Percentiles rank a stretch among this genome's conserved stretches.
These are phyloP conservation scores for Grammomys dolichurus DNA, from an alignment of 2,113 vertebrate genomes.

Conservation along the genomic window DNA sequence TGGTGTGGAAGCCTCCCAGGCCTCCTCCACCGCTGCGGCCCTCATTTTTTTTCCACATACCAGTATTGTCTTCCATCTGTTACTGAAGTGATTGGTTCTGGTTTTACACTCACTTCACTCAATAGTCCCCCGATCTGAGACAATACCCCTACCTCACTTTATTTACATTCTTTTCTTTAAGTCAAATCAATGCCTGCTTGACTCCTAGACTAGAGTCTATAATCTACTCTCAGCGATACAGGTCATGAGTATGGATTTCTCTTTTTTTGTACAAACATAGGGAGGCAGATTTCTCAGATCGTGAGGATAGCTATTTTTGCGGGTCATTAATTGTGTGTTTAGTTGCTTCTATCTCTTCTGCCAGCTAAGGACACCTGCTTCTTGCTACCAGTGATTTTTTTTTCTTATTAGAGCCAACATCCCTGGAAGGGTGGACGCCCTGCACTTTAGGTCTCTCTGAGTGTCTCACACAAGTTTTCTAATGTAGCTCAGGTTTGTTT, in stretches of 20 bases:
- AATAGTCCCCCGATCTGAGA: neutral
- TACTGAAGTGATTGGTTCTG: neutral
- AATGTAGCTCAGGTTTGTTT: neutral
- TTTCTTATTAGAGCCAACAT: neutral
- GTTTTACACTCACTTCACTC: neutral
- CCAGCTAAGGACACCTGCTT: neutral
- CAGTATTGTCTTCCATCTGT: neutral
- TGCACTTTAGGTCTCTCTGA: neutral
- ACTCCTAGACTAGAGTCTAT: neutral
- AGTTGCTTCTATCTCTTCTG: neutral
- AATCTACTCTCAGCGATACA: neutral
- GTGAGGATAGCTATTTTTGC: neutral
- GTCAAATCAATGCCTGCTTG: neutral
- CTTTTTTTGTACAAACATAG: neutral
- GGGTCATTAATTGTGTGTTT: neutral
- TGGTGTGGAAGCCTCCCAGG: too few relatives aligned
- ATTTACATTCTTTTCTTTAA: neutral
- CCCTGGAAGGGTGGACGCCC: neutral
- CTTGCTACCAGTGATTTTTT: neutral
- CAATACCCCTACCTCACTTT: neutral
- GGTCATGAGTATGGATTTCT: neutral
- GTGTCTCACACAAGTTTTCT: neutral
- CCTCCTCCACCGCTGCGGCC: too few relatives aligned
- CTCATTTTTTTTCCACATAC: too few relatives aligned
- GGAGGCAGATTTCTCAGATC: conserved; percentile 10